Conservation (phyloP, 35 echinoderm and acorn worm species). For the Antedon bifida region DNA sequence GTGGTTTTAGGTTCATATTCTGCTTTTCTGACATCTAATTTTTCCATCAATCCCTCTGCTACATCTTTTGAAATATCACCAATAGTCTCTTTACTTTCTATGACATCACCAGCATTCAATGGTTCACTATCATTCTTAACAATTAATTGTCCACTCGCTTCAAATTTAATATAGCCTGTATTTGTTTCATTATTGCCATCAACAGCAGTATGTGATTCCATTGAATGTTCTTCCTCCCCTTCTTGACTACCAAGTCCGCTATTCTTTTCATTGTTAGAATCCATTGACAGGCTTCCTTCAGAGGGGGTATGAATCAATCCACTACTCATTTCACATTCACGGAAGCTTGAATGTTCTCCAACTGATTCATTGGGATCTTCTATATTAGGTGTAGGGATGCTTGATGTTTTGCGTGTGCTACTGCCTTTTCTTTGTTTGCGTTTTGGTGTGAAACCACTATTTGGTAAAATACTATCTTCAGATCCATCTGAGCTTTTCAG, state of each 20-base stretch:
- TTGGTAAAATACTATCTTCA: not conserved
- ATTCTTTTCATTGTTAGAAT: not conserved
- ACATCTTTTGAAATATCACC: not conserved
- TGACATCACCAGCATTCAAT: not conserved
- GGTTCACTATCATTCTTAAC: not conserved
- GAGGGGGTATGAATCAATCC: conserved; percentile 34
- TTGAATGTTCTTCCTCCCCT: not conserved
- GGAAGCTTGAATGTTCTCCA: conserved; percentile 10
- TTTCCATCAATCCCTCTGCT: not conserved
- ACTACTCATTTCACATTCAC: conserved; percentile 55
- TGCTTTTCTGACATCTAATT: not conserved
- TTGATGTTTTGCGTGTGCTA: not conserved
- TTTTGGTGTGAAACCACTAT: not conserved
- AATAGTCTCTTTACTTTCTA: not conserved
- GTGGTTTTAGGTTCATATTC: not conserved
- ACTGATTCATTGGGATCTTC: not conserved
- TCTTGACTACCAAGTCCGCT: not conserved
- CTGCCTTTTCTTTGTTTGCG: not conserved
- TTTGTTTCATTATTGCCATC: not conserved
- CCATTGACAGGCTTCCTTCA: conserved; percentile 15
- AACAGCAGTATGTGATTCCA: not conserved
- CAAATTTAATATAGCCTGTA: not conserved
- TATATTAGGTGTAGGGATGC: not conserved
- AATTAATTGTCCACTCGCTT: not conserved
- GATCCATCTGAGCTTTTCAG: not conserved